These are phyloP conservation scores for Cryptus viduatorius DNA, from an alignment of 2,888 invertebrate species.

Conservation along the genomic window DNA sequence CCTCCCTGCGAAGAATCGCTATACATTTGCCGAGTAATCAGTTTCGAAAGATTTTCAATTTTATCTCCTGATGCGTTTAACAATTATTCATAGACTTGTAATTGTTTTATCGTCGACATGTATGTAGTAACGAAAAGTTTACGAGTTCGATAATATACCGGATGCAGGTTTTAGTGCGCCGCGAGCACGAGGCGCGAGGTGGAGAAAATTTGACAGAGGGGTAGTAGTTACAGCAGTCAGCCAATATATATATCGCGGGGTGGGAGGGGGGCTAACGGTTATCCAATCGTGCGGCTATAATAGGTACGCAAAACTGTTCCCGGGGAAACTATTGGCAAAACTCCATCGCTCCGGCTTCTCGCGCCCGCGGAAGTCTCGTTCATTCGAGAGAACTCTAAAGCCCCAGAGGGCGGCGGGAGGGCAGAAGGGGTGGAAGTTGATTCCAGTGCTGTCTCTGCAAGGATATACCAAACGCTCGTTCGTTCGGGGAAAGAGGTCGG, in stretches of 20 bases:
- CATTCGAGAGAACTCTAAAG: conserved; percentile 57
- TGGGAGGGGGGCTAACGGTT: conserved; percentile 73
- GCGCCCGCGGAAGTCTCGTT: conserved; percentile 41
- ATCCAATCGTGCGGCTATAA: conserved; percentile 77
- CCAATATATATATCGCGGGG: conserved; percentile 12
- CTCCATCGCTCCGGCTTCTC: conserved; percentile 63
- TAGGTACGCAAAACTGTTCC: conserved; percentile 75
- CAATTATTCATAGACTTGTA: not conserved
- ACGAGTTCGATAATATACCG: conserved; percentile 52
- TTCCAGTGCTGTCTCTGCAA: conserved; percentile 60
- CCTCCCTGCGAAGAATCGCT: too few relatives aligned
- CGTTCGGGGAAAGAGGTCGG: not conserved
- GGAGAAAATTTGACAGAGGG: not conserved
- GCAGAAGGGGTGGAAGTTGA: conserved; percentile 38
- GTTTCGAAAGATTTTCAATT: too few relatives aligned
- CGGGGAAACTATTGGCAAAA: conserved; percentile 72
- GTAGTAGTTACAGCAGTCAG: conserved; percentile 22
- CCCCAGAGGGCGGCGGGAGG: conserved; percentile 9
- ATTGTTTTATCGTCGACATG: conserved; percentile 51
- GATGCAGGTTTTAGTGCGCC: conserved; percentile 31
- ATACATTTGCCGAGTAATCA: too few relatives aligned
- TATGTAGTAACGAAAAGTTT: conserved; percentile 58
- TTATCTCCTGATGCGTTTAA: not conserved
- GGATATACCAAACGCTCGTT: conserved; percentile 41
- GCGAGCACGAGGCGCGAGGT: conserved; percentile 7